phyloP scores from a whole-genome alignment of 2,888 invertebrate species.

The Craniophora ligustri region DNA sequence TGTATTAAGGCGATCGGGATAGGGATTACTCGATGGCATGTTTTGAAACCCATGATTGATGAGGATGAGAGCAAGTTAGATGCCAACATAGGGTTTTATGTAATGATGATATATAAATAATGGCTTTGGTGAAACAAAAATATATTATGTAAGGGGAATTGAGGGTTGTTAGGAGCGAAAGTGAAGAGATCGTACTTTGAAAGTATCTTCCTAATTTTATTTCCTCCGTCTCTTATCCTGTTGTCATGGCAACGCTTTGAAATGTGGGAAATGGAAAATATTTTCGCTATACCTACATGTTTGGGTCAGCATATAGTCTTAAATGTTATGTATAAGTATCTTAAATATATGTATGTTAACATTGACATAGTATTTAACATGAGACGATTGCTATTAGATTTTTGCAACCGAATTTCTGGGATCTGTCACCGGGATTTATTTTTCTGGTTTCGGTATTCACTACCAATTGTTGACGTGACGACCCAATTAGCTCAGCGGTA shows the following conservation, averaged over 20 bases:
- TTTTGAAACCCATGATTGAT: constrained; percentile 50
- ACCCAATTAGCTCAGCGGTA: no score
- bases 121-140: constrained; percentile 24
- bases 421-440: no score
- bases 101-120: constrained; percentile 41
- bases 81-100: constrained; percentile 16
- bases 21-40: constrained; percentile 15
- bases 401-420: no score
- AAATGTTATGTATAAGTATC: no score
- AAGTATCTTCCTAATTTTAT: not conserved
- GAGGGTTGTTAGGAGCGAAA: constrained; percentile 3
- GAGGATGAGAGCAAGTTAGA: constrained; percentile 28
- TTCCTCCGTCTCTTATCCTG: not conserved
- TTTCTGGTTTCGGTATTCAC: no score
- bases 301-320: no score
- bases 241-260: not conserved
- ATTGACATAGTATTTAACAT: no score
- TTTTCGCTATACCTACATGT: no score
- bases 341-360: no score
- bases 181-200: not conserved
- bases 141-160: constrained; percentile 9
- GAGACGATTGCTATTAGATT: no score
- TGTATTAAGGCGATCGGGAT: constrained; percentile 1
- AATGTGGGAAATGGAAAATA: not conserved
- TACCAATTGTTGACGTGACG: no score